Evolutionary conservation across 1,140 invertebrate genomes (phyloP).

Genomic region (Ceratina japonica): DNA sequence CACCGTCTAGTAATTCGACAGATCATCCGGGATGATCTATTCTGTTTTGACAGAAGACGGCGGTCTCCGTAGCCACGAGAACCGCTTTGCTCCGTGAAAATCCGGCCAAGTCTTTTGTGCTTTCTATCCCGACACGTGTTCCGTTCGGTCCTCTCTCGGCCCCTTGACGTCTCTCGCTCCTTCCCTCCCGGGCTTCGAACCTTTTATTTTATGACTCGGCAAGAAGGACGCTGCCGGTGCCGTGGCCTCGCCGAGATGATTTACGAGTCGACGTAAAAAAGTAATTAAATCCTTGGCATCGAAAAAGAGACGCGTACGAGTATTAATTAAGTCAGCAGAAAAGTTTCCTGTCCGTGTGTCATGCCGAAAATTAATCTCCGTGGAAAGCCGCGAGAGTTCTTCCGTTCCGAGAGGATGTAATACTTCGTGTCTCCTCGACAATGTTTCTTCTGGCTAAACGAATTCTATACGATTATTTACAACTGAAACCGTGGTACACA

Average conservation of each 20-base stretch:
- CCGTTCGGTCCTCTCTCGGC: conserved; percentile 8
- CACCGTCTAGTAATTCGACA: conserved; percentile 55
- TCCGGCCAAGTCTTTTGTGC: conserved; percentile 26
- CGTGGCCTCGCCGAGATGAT: conserved; percentile 67
- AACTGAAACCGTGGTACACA: too few species aligned
- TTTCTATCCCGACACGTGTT: conserved; percentile 57
- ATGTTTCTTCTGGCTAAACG: too few species aligned
- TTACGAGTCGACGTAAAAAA: conserved; percentile 77
- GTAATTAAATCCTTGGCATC: conserved; percentile 75
- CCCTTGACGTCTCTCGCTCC: conserved; percentile 7
- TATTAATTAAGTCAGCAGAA: conserved; percentile 73
- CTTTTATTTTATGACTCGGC: conserved; percentile 73
- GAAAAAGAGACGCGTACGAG: conserved; percentile 61
- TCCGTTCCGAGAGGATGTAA: too few species aligned
- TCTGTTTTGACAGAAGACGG: conserved; percentile 71
- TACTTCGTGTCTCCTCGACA: conserved; percentile 26
- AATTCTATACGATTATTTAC: too few species aligned
- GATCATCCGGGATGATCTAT: conserved; percentile 70
- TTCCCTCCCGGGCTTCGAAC: conserved; percentile 3
- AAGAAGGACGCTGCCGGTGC: conserved; percentile 60
- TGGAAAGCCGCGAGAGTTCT: conserved; percentile 51
- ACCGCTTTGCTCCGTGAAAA: not conserved
- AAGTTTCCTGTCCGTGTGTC: conserved; percentile 49
- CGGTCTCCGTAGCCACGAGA: conserved; percentile 20
- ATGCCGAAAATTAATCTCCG: conserved; percentile 67